phyloP scores from a whole-genome alignment of 2,888 invertebrate species.

The Drosophila sordidapex region DNA sequence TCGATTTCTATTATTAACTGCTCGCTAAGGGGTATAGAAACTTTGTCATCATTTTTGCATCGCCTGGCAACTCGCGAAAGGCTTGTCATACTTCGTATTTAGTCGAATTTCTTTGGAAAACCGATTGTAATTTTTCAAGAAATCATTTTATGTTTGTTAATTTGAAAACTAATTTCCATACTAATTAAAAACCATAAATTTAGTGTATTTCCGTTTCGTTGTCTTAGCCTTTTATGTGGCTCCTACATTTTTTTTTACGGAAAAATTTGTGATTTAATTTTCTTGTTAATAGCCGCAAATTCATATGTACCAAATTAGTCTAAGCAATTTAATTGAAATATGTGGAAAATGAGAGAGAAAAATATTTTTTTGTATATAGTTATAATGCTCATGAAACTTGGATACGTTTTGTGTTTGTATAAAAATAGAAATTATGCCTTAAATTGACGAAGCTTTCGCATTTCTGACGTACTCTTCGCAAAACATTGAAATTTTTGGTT shows the following conservation, averaged over 20 bases:
- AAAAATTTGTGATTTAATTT: conserved; percentile 58
- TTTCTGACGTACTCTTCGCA: conserved; percentile 37
- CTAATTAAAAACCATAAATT: background rate
- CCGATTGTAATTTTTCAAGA: background rate
- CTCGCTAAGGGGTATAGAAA: conserved; percentile 16
- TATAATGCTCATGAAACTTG: conserved; percentile 38
- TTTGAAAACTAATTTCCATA: background rate
- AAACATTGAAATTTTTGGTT: conserved; percentile 20
- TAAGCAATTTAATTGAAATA: conserved; percentile 36
- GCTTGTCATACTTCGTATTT: background rate
- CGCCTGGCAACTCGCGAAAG: background rate
- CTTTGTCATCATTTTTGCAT: conserved; percentile 21
- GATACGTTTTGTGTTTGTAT: conserved; percentile 42
- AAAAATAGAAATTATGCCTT: conserved; percentile 69
- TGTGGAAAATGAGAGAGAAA: conserved; percentile 19
- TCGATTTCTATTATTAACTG: conserved; percentile 32
- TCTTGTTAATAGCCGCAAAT: conserved; percentile 53
- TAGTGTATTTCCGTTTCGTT: conserved; percentile 35
- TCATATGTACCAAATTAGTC: conserved; percentile 41
- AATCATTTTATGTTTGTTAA: background rate
- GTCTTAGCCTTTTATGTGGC: background rate
- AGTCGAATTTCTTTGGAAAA: background rate
- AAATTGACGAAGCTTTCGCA: conserved; percentile 33
- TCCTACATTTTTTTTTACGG: background rate
- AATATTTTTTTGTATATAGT: background rate